A percentile compares a stretch with the other conserved stretches of the same genome.
phyloP scores from a whole-genome alignment of 2,888 invertebrate genomes.

The Aradus depressus region DNA sequence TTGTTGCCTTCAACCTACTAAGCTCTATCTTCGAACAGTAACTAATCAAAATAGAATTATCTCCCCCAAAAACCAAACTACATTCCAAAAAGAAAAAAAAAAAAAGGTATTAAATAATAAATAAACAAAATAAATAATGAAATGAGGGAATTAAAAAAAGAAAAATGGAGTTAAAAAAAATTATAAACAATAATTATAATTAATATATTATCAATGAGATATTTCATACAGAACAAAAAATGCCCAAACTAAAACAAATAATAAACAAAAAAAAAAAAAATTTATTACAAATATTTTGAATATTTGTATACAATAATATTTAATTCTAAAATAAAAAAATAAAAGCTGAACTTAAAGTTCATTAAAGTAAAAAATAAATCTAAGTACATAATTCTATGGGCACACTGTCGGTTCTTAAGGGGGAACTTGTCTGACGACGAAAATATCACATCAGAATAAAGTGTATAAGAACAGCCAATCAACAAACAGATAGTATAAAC shows the following conservation, averaged over 20 bases:
- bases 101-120: slow-evolving; percentile 23
- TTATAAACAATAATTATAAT: slow-evolving; percentile 14
- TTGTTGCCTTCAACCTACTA: slow-evolving; percentile 30
- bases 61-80: slow-evolving; percentile 20
- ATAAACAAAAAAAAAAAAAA: slow-evolving; percentile 23
- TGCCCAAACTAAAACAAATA: slow-evolving; percentile 28
- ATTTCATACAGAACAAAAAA: slow-evolving; percentile 29
- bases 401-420: slow-evolving; percentile 28
- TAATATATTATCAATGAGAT: slow-evolving; percentile 17
- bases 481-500: too few relatives aligned
- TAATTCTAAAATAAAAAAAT: slow-evolving; percentile 20
- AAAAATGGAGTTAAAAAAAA: slow-evolving; percentile 18
- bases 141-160: slow-evolving; percentile 22
- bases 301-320: slow-evolving; percentile 13
- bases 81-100: slow-evolving; percentile 14
- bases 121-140: too few relatives aligned
- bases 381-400: slow-evolving; percentile 23
- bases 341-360: slow-evolving; percentile 25
- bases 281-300: slow-evolving; percentile 22
- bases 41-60: slow-evolving; percentile 19
- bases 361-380: slow-evolving; percentile 17
- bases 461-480: too few relatives aligned
- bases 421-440: too few relatives aligned
- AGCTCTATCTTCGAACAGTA: slow-evolving; percentile 27
- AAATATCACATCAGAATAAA: too few relatives aligned